Evolutionary conservation across 2,888 invertebrate species (phyloP).

Genomic region (Apodemia zela): DNA sequence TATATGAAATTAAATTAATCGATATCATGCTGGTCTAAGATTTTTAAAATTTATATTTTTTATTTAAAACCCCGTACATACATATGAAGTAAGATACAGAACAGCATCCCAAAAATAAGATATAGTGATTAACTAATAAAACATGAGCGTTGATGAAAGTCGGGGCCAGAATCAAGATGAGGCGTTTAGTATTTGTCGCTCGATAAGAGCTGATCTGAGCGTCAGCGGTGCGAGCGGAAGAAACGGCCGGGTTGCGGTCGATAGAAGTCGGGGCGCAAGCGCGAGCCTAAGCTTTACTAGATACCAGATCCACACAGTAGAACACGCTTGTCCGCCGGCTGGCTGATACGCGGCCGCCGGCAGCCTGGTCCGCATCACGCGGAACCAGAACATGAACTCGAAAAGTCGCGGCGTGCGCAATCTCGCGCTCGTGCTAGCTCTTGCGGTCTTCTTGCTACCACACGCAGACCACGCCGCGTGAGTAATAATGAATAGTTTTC

Average conservation of each 20-base stretch:
- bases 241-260: slow-evolving; percentile 57
- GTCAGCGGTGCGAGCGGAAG: slow-evolving; percentile 44
- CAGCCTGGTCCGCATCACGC: slow-evolving; percentile 53
- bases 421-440: slow-evolving; percentile 60
- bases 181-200: slow-evolving; percentile 54
- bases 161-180: slow-evolving; percentile 40
- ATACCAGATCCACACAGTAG: slow-evolving; percentile 33
- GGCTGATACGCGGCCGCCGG: slow-evolving; percentile 65
- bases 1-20: too few species aligned
- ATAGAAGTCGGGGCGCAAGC: slow-evolving; percentile 59
- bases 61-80: too few species aligned
- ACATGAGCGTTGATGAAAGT: slow-evolving; percentile 31
- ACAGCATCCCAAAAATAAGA: neutral
- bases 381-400: slow-evolving; percentile 58
- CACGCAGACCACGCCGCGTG: slow-evolving; percentile 64
- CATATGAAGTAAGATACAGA: neutral
- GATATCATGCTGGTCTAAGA: too few species aligned
- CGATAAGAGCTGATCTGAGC: slow-evolving; percentile 58
- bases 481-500: slow-evolving; percentile 42
- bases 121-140: neutral
- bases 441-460: slow-evolving; percentile 61
- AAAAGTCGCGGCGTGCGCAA: slow-evolving; percentile 63
- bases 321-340: slow-evolving; percentile 61
- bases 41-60: too few species aligned
- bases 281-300: slow-evolving; percentile 49